Conservation (phyloP, 1,140 invertebrate genomes). For the Elymnias hypermnestra region DNA sequence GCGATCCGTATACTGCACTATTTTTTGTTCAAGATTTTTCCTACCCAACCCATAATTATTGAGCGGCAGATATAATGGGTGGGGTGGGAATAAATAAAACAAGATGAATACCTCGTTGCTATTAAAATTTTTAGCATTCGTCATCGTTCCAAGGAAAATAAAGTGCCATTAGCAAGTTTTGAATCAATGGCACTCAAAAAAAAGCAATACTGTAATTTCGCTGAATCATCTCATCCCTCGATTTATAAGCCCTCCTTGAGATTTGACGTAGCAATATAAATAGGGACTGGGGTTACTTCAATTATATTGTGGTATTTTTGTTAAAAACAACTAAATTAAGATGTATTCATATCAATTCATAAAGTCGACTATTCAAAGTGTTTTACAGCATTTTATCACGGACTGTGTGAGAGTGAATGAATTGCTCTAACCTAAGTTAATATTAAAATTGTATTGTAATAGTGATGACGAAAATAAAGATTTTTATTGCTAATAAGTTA, state of each 20-base stretch:
- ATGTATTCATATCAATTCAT: no score
- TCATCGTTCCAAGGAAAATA: conserved; percentile 61
- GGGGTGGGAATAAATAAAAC: conserved; percentile 20
- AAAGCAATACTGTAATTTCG: conserved; percentile 52
- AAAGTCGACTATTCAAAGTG: no score
- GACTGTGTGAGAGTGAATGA: no score
- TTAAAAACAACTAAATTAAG: no score
- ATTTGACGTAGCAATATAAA: conserved; percentile 12
- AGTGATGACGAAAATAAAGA: no score
- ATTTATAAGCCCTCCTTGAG: conserved; percentile 37
- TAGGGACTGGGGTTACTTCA: not conserved
- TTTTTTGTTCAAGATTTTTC: conserved; percentile 11
- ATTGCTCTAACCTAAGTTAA: no score
- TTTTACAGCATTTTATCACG: no score
- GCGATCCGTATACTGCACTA: conserved; percentile 9
- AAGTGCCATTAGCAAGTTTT: conserved; percentile 57
- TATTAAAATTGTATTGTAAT: no score
- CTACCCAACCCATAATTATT: conserved; percentile 18
- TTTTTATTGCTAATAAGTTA: no score
- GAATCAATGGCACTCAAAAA: conserved; percentile 57
- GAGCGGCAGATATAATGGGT: conserved; percentile 10
- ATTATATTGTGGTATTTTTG: not conserved
- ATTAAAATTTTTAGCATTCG: conserved; percentile 33
- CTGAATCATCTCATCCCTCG: conserved; percentile 55
- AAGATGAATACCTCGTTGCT: conserved; percentile 15